Percentiles rank a stretch among this genome's conserved stretches.
Evolutionary conservation across 2,113 vertebrate genomes (phyloP).

Genomic region (Ovis canadensis): DNA sequence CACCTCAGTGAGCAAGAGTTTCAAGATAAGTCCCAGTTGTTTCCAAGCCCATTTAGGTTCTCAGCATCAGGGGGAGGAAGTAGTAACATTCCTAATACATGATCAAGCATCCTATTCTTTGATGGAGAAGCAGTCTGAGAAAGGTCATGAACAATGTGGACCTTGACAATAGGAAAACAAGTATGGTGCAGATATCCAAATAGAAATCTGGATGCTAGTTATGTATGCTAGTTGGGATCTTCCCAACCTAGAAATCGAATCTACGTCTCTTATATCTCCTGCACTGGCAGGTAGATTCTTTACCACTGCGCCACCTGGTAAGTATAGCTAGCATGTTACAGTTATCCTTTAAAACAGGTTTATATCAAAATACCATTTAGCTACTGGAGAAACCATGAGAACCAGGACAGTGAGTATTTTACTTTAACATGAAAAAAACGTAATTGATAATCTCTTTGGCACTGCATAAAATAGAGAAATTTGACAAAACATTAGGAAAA

Average conservation of each 20-base stretch:
- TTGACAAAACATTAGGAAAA: background rate
- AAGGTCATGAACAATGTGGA: background rate
- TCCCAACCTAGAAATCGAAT: background rate
- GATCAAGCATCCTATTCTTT: background rate
- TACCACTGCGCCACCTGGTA: background rate
- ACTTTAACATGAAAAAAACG: background rate
- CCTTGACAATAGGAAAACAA: background rate
- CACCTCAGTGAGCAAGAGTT: background rate
- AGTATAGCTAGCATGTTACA: background rate
- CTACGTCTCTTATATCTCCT: background rate
- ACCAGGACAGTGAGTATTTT: background rate
- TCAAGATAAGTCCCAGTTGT: background rate
- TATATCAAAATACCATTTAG: background rate
- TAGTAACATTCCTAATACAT: background rate
- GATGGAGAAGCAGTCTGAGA: background rate
- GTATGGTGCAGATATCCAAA: background rate
- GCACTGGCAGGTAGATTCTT: background rate
- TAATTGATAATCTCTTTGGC: background rate
- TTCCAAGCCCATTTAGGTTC: background rate
- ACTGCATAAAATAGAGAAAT: conserved; percentile 27
- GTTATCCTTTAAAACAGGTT: background rate
- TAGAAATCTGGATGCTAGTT: background rate
- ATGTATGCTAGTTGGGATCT: background rate
- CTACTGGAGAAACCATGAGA: background rate
- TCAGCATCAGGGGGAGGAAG: background rate